These are phyloP conservation scores for Zoanthus sansibaricus DNA, from an alignment of 92 coral and sea anemone genomes.

Conservation along the genomic window DNA sequence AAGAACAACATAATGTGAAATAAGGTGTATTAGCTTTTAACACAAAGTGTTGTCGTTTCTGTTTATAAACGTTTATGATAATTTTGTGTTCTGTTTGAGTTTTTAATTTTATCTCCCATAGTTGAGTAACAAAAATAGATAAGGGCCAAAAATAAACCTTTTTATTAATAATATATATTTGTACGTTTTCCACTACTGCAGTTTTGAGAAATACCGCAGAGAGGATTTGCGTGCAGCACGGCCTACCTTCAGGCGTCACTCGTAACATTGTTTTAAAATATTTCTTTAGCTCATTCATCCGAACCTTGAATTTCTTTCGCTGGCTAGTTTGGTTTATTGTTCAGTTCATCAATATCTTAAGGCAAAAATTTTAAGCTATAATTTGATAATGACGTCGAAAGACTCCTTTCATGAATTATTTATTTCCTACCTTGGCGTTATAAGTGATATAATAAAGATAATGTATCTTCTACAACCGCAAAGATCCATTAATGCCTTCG, in stretches of 20 bases:
- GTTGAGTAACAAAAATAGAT: conserved; percentile 23
- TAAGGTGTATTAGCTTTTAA: background rate
- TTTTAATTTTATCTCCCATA: background rate
- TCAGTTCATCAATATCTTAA: background rate
- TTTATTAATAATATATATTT: background rate
- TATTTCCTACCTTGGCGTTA: background rate
- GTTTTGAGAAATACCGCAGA: too few species aligned
- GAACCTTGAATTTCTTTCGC: background rate
- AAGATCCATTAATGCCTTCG: background rate
- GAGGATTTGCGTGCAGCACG: too few species aligned
- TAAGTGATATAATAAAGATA: background rate
- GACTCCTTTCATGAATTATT: background rate
- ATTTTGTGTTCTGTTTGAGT: background rate
- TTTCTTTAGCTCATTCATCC: background rate
- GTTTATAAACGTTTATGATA: background rate
- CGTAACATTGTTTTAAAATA: background rate
- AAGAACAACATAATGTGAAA: background rate
- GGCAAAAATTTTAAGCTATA: background rate
- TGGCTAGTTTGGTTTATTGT: background rate
- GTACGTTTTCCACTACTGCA: background rate
- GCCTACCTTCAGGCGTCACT: too few species aligned
- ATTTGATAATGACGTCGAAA: background rate
- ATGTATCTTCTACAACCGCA: conserved; percentile 11
- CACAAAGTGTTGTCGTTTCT: background rate
- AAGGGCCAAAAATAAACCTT: background rate